phyloP scores from a whole-genome alignment of 2,113 vertebrate species.

The Scophthalmus maximus region DNA sequence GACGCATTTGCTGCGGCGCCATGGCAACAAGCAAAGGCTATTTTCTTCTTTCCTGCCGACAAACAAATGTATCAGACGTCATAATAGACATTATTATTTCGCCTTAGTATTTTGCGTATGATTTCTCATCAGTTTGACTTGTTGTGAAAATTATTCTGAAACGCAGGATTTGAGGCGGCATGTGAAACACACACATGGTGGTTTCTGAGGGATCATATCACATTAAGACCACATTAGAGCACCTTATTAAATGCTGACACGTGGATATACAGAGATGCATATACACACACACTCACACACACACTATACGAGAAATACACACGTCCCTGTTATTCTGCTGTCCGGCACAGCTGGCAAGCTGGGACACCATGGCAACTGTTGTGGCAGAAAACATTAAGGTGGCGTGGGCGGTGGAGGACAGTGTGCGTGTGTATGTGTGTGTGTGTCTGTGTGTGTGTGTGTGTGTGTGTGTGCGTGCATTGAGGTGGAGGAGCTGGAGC shows the following conservation, averaged over 20 bases:
- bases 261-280: conserved; percentile 5
- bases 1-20: conserved; percentile 34
- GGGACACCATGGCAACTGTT: conserved; percentile 76
- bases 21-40: conserved; percentile 61
- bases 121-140: background rate
- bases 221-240: background rate
- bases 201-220: background rate
- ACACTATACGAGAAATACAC: conserved; percentile 42
- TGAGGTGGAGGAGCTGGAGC: too few species aligned
- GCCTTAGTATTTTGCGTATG: background rate
- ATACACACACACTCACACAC: conserved; percentile 11
- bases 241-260: conserved; percentile 15
- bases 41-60: conserved; percentile 31
- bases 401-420: conserved; percentile 57
- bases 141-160: conserved; percentile 1
- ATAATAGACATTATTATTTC: conserved; percentile 6
- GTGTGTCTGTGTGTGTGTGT: background rate
- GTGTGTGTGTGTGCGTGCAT: background rate
- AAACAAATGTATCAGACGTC: conserved; percentile 27
- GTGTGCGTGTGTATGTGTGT: conserved; percentile 10
- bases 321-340: conserved; percentile 52
- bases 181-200: background rate
- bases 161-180: background rate
- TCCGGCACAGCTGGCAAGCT: conserved; percentile 51
- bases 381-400: conserved; percentile 66